Percentiles rank a stretch among this genome's conserved stretches.
Conservation (phyloP, 2,888 invertebrate genomes). For the Mayetiola destructor region DNA sequence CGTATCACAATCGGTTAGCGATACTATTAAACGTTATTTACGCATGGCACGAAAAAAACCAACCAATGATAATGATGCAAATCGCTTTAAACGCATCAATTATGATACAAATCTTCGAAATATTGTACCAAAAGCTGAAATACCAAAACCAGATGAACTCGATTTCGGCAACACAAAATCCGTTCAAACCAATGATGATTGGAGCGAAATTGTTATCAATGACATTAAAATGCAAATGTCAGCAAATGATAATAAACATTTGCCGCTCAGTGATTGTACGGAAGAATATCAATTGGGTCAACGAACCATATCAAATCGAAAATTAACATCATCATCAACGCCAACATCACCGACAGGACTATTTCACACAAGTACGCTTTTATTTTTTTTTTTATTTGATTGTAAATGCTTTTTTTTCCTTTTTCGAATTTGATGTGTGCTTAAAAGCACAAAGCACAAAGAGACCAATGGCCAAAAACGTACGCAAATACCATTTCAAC, state of each 20-base stretch:
- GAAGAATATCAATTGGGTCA: neutral
- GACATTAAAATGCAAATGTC: constrained; percentile 34
- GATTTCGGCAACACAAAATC: constrained; percentile 56
- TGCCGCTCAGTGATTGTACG: neutral
- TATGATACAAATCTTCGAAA: constrained; percentile 73
- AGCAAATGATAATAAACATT: neutral
- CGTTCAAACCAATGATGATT: constrained; percentile 61
- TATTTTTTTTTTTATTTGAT: neutral
- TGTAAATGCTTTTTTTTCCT: neutral
- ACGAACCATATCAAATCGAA: constrained; percentile 36
- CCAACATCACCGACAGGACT: constrained; percentile 30
- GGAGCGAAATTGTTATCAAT: constrained; percentile 45
- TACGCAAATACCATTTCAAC: too few species aligned
- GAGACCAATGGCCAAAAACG: too few species aligned
- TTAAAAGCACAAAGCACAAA: neutral
- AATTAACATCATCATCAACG: constrained; percentile 36
- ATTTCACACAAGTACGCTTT: constrained; percentile 40
- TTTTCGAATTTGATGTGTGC: neutral
- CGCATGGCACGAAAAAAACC: constrained; percentile 80
- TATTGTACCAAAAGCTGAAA: constrained; percentile 63
- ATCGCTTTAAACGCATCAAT: constrained; percentile 74
- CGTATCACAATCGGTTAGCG: constrained; percentile 72
- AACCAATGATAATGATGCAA: constrained; percentile 59
- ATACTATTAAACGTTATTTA: constrained; percentile 71
- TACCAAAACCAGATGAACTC: constrained; percentile 61